Percentiles rank a stretch among this genome's conserved stretches.
These are phyloP conservation scores for Siniperca scherzeri DNA, from an alignment of 2,797 vertebrate genomes.

Conservation along the genomic window DNA sequence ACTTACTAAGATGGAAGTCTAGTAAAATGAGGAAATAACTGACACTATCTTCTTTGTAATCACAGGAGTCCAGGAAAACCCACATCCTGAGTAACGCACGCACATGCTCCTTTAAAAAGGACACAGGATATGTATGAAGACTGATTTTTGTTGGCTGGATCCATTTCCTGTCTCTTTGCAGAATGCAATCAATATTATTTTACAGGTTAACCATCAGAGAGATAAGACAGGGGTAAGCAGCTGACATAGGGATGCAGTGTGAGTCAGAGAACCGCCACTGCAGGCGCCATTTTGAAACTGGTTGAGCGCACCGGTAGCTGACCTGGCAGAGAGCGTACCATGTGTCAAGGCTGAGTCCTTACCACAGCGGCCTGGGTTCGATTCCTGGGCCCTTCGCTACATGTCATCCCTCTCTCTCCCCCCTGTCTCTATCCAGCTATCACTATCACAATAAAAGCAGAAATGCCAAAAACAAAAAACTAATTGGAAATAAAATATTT, in stretches of 20 bases:
- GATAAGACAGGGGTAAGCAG: not conserved
- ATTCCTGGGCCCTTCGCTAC: too few species aligned
- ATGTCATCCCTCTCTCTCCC: too few species aligned
- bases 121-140: conserved; percentile 16
- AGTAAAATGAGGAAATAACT: conserved; percentile 12
- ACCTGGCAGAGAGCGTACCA: too few species aligned
- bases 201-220: conserved; percentile 32
- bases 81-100: conserved; percentile 23
- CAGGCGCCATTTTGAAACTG: conserved; percentile 41
- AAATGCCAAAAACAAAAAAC: not conserved
- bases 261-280: not conserved
- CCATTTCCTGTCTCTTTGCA: conserved; percentile 46
- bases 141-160: conserved; percentile 33
- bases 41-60: conserved; percentile 12
- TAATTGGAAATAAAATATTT: conserved; percentile 3
- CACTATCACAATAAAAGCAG: too few species aligned
- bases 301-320: not conserved
- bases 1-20: conserved; percentile 21
- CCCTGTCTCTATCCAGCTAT: too few species aligned
- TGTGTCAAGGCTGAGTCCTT: too few species aligned
- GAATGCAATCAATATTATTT: conserved; percentile 54
- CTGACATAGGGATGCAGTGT: conserved; percentile 2
- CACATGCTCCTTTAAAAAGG: conserved; percentile 13
- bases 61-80: conserved; percentile 31
- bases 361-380: too few species aligned